A percentile compares a stretch with the other conserved stretches of the same genome.
Evolutionary conservation across 37 sponge, comb jelly and placozoan genomes (phyloP).

Genomic region (Aphrocallistes beatrix): DNA sequence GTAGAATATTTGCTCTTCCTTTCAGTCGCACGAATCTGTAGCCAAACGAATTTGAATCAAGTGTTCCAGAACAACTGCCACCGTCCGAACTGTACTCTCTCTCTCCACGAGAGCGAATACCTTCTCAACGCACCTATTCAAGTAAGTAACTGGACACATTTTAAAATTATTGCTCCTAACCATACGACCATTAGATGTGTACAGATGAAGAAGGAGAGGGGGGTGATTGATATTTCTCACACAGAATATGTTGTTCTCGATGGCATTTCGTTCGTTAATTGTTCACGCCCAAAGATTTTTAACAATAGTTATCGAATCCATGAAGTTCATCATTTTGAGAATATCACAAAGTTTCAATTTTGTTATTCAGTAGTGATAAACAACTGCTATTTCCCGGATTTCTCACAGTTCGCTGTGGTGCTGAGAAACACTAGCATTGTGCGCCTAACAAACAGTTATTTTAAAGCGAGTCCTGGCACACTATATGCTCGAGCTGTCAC

Average conservation of each 20-base stretch:
- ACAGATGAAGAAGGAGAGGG: background rate
- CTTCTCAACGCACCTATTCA: background rate
- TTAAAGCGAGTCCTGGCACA: background rate
- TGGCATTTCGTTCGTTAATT: background rate
- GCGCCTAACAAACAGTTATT: background rate
- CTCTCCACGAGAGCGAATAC: background rate
- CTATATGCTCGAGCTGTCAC: background rate
- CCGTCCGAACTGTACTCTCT: background rate
- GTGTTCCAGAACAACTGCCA: too few relatives aligned
- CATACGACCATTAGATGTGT: background rate
- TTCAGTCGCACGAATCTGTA: too few relatives aligned
- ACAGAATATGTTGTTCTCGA: background rate
- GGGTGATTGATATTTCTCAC: background rate
- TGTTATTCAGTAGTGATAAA: background rate
- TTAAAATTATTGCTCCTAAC: background rate
- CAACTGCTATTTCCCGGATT: background rate
- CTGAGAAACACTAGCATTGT: background rate
- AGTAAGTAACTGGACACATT: background rate
- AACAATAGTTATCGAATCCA: background rate
- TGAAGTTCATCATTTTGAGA: too few relatives aligned
- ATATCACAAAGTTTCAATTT: background rate
- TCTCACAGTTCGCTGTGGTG: background rate
- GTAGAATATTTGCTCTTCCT: too few relatives aligned
- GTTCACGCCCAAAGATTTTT: background rate
- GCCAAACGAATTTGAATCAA: too few relatives aligned